These are phyloP conservation scores for Phalacrocorax carbo DNA, from an alignment of 2,113 vertebrate genomes.

Conservation along the genomic window DNA sequence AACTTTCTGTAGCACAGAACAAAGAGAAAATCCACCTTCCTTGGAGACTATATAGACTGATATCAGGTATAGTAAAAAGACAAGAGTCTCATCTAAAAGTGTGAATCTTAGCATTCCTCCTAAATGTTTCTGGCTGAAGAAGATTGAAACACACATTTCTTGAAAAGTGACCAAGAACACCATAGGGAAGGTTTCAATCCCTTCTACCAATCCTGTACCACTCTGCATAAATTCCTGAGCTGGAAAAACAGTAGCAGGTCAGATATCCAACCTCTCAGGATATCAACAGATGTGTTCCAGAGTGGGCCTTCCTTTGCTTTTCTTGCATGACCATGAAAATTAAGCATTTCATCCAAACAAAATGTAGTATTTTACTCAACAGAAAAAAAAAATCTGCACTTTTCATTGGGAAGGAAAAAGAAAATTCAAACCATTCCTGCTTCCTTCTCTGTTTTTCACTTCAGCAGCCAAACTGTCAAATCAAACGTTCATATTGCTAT, in stretches of 20 bases:
- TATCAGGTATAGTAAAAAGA: neutral
- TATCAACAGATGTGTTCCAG: neutral
- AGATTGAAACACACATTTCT: neutral
- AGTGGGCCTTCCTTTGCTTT: neutral
- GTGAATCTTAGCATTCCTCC: neutral
- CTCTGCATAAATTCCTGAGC: neutral
- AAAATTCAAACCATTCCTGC: neutral
- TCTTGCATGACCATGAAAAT: neutral
- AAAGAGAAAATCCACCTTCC: neutral
- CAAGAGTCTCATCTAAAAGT: neutral
- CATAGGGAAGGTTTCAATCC: neutral
- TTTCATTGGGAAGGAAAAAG: neutral
- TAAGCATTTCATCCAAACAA: neutral
- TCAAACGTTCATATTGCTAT: neutral
- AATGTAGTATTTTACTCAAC: neutral
- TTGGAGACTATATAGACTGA: neutral
- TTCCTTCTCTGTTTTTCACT: neutral
- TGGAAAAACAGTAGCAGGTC: neutral
- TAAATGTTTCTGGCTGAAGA: neutral
- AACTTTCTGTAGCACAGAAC: neutral
- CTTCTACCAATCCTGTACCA: neutral
- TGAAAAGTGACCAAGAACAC: neutral
- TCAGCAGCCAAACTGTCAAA: neutral
- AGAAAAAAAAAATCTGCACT: neutral
- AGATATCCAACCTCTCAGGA: neutral